Evolutionary conservation across 2,888 invertebrate species (phyloP), one percentile per base, ranked within the genome.

Genomic region (Sphaerophoria rueppellii): DNA sequence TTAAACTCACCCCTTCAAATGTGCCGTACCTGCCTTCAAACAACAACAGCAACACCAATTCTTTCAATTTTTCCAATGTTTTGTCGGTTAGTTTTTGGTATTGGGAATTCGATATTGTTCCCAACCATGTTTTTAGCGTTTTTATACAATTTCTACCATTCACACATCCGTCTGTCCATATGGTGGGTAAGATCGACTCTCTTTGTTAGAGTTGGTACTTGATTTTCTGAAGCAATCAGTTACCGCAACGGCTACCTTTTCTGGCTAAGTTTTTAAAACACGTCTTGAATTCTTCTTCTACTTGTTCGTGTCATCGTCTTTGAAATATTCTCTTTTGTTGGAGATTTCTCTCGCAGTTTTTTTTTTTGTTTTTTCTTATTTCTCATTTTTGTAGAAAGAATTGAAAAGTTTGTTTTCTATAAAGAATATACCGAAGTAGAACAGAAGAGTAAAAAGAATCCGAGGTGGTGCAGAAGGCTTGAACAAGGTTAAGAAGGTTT

Each of bases 401-500:
- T 24, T 24, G 75, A 37, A 70, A 65, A 58, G 4, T 46, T 35
- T 70, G 46, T 35, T 46, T 34, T 60, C 40, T 43, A 43, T 60
- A n/a, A 11, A 43, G 24, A 24, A 60, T 37, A 60, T 37, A 16
- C 14, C 9, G 43, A 60, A 40, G 40, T 16, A 24, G n/a, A 60
- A 40, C 1, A 6, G 24, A 40, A 60, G 2, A 24, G 2, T 12
- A 60, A 46, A 14, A 57, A 55, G 54, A 32, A 65, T 35, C 4
- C 65, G 35, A 11, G 6, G 14, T 50, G 37, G 50, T 50, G 65
- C 24, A 24, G 65, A 48, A 78, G 72, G 69, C 24, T 58, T 37
- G 37, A 9, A 58, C 58, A 75, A 79, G 65, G 74, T 71, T 63
- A 82, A 60, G 40, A 81, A 70, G 77, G 71, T 82, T 50, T 65